Conservation (phyloP, 2,113 vertebrate genomes). For the Cacatua alba region DNA sequence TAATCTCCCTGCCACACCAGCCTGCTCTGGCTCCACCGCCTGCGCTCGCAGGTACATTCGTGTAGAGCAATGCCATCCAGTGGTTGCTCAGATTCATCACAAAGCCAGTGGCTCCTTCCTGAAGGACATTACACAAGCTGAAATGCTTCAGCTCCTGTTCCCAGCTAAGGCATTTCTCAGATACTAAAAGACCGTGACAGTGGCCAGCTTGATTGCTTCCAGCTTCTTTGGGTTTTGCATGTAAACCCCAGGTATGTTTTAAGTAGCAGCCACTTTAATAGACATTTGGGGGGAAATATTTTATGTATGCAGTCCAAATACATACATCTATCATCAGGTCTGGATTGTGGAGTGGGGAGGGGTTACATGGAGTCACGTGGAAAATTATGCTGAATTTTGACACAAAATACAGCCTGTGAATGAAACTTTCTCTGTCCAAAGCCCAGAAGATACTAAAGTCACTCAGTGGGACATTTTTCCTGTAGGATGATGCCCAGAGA, state of each 20-base stretch:
- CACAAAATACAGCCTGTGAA: neutral
- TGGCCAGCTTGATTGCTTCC: neutral
- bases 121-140: neutral
- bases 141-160: neutral
- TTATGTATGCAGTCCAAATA: neutral
- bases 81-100: constrained; percentile 39
- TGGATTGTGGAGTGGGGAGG: neutral
- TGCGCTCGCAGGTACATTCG: neutral
- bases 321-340: neutral
- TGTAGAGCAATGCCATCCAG: constrained; percentile 40
- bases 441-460: neutral
- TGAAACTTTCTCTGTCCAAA: neutral
- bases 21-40: neutral
- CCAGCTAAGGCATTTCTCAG: neutral
- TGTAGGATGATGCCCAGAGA: neutral
- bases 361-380: neutral
- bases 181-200: neutral
- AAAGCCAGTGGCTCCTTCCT: constrained; percentile 15
- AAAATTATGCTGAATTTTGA: neutral
- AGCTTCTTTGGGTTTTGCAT: neutral
- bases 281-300: neutral
- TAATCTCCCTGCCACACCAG: constrained; percentile 9
- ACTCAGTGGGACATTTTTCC: neutral
- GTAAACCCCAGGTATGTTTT: neutral
- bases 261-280: neutral